Base-by-base conservation (phyloP, 2,797 vertebrate species). In the Platyrinchus mystaceus region DNA sequence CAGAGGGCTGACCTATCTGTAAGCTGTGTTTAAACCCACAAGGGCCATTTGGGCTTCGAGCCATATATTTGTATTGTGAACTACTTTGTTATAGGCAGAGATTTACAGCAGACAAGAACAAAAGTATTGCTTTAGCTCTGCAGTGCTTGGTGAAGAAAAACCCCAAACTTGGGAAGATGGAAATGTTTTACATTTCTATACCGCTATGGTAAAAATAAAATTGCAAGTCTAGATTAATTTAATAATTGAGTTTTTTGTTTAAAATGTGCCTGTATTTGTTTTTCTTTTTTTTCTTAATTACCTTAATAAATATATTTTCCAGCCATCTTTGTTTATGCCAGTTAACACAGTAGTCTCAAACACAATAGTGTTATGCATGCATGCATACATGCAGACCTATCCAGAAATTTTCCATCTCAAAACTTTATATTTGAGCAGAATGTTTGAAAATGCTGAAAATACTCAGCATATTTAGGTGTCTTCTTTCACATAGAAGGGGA, bases 101-200 rank as follows among this genome's bases (percentile, higher is more conserved):
- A 68, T 67, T 77, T 85, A 67, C 30, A 83, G 34, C 30, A 67
- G 63, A 60, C 6, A 63, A 67, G 17, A 49, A 70, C 43, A 44
- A 59, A 94, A 87, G 3, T 70, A 28, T 52, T 82, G 49, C 22
- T 91, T 77, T 30, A 53, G 5, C 34, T 83, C 56, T 91, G 34
- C 27, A 41, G 9, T 44, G 20, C 32, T 63, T 74, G 9, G 15
- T 59, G 41, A 80, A 85, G 10, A 24, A 91, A 82, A 87, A 76
- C 1, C 1, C 5, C 11, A 60, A 39, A 58, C 12, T 4, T 0
- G 1, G 27, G 6, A 63, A 87, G 70, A 44, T 1, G 1, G 8
- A 89, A 90, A 10, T 56, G 3, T 68, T 84, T 85, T 32, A 24
- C 9, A 30, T 58, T 93, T 86, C 34, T 53, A 10, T 52, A n/a